Evolutionary conservation across 2,888 invertebrate species (phyloP).

Genomic region (Cephalotes varians): DNA sequence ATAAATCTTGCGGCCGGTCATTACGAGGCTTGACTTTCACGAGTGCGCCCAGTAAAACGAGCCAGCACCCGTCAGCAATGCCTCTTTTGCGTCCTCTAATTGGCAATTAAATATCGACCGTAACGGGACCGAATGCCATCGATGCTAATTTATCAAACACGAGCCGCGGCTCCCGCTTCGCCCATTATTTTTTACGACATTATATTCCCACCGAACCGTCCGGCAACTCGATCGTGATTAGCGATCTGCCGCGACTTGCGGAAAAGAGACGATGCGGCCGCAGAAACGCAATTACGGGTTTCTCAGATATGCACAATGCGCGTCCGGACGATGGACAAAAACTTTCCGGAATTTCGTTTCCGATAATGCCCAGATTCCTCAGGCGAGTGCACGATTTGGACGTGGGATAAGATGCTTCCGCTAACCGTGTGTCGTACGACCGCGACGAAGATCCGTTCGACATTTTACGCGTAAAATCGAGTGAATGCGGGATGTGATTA

Average conservation of each 20-base stretch:
- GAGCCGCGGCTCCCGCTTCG: conserved; percentile 33
- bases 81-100: conserved; percentile 73
- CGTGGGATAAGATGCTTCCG: not conserved
- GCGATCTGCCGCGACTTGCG: conserved; percentile 1
- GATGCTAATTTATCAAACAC: conserved; percentile 68
- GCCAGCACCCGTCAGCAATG: conserved; percentile 65
- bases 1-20: conserved; percentile 69
- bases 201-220: conserved; percentile 28
- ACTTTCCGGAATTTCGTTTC: conserved; percentile 39
- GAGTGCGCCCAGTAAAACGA: conserved; percentile 65
- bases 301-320: conserved; percentile 1
- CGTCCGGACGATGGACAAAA: not conserved
- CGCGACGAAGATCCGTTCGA: not conserved
- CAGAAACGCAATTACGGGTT: conserved; percentile 34
- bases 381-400: not conserved
- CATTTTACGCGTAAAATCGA: not conserved
- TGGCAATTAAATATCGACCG: conserved; percentile 77
- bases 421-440: not conserved
- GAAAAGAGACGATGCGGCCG: not conserved
- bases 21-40: conserved; percentile 66
- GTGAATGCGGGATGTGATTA: not conserved
- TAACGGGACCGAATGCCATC: conserved; percentile 63
- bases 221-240: conserved; percentile 43
- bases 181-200: conserved; percentile 52
- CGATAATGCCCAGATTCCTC: conserved; percentile 35